Base-by-base conservation (phyloP, 1,140 invertebrate species). In the Bicyclus anynana region DNA sequence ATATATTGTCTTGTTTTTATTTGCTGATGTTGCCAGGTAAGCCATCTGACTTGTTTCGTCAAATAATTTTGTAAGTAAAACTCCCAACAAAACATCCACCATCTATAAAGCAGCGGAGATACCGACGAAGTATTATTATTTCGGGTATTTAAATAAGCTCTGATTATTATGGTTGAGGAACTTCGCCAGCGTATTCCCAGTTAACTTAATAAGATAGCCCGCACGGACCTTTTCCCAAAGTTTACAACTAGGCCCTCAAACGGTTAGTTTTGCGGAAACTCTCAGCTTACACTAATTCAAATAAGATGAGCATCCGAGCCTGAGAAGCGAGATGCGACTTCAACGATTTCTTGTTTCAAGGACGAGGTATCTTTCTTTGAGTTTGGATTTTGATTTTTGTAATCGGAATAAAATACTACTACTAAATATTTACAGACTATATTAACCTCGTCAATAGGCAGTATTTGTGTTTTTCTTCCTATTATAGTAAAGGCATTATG, bases 221-320 rank as follows among this genome's bases (percentile, higher is more conserved):
- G 5, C 3, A 23, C 23, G 3, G 23, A 23, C 37, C 37, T 40
- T 40, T 40, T 17, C 37, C 17, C 13, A 40, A 40, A 40, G 37
- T 40, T 40, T 40, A 5, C 37, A 18, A 40, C 13, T 14, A 33
- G 29, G 37, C 1, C 37, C 13, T 40, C 37, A 40, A 40, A 16
- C 7, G 37, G 13, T 40, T 40, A 40, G 37, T 40, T 40, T 40
- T 40, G 37, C 10, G 37, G 37, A 40, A 40, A 40, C 37, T 40
- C 13, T n/a, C 14, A 10, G 37, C 37, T 16, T 18, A 40, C 37
- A 17, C 37, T 40, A 40, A 40, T 40, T 40, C 37, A 40, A 40
- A 40, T 40, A 40, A 40, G 37, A 40, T 40, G 37, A 40, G 37
- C 37, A 40, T 16, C 37, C 14, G 10, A 40, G 37, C 37, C 37